Conservation (phyloP, 1,140 invertebrate genomes). For the Trichogramma pretiosum region DNA sequence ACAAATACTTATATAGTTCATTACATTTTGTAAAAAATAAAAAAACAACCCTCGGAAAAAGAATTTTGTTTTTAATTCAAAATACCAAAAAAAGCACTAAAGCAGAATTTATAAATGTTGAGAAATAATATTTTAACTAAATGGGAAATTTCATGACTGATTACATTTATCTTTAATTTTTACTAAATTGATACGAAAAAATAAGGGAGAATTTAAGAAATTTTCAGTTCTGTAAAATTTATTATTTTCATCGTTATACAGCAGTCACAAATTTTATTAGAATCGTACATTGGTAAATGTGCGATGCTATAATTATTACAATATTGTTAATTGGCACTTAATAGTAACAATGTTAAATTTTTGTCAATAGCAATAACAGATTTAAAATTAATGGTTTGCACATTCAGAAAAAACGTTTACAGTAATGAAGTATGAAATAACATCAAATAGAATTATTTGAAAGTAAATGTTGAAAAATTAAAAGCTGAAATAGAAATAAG, state of each 20-base stretch:
- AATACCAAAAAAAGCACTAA: background rate
- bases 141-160: background rate
- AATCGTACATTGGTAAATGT: too few species aligned
- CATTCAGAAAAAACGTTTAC: too few species aligned
- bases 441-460: background rate
- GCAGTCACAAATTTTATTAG: background rate
- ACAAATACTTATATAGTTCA: slow-evolving; percentile 42
- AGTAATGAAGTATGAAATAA: too few species aligned
- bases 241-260: slow-evolving; percentile 7
- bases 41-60: slow-evolving; percentile 25
- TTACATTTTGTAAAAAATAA: slow-evolving; percentile 41
- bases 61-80: too few species aligned
- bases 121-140: background rate
- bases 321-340: slow-evolving; percentile 2
- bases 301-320: slow-evolving; percentile 3
- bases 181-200: background rate
- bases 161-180: background rate
- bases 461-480: background rate
- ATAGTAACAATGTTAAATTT: slow-evolving; percentile 2
- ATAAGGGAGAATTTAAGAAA: background rate
- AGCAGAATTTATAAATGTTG: too few species aligned
- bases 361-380: slow-evolving; percentile 6
- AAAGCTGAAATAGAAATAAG: background rate
- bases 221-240: slow-evolving; percentile 9
- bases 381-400: background rate